These are phyloP conservation scores for Sphecodes monilicornis DNA, from an alignment of 2,888 invertebrate species.

Conservation along the genomic window DNA sequence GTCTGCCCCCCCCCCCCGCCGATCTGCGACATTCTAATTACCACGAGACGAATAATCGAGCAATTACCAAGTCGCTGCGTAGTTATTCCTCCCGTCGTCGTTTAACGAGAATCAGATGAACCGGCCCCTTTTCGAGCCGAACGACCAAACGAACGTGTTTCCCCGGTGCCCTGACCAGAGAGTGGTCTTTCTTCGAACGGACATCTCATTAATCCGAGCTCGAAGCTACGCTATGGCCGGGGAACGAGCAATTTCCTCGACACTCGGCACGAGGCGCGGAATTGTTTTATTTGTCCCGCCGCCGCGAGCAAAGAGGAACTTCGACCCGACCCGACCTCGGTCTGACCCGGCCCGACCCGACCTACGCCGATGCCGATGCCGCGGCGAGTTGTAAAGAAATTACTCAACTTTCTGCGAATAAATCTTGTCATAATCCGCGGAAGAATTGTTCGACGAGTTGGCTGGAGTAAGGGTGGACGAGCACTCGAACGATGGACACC, in stretches of 20 bases:
- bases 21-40: constrained; percentile 36
- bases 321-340: constrained; percentile 26
- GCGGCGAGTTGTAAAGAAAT: constrained; percentile 63
- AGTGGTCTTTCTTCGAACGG: constrained; percentile 24
- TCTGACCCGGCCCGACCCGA: neutral
- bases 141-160: neutral
- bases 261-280: constrained; percentile 26
- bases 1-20: neutral
- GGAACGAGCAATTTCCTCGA: constrained; percentile 39
- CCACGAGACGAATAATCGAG: constrained; percentile 9
- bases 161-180: neutral
- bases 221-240: constrained; percentile 4
- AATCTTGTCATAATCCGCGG: constrained; percentile 63
- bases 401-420: constrained; percentile 59
- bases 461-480: constrained; percentile 51
- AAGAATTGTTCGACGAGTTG: constrained; percentile 63
- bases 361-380: neutral
- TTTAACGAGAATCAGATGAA: constrained; percentile 34
- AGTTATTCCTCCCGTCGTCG: constrained; percentile 7
- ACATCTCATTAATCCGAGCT: constrained; percentile 49
- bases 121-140: neutral
- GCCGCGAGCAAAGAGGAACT: constrained; percentile 26
- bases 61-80: constrained; percentile 8
- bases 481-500: constrained; percentile 36
- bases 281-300: constrained; percentile 64